Conservation (phyloP, 2,113 vertebrate genomes). For the Nesogale talazaci region DNA sequence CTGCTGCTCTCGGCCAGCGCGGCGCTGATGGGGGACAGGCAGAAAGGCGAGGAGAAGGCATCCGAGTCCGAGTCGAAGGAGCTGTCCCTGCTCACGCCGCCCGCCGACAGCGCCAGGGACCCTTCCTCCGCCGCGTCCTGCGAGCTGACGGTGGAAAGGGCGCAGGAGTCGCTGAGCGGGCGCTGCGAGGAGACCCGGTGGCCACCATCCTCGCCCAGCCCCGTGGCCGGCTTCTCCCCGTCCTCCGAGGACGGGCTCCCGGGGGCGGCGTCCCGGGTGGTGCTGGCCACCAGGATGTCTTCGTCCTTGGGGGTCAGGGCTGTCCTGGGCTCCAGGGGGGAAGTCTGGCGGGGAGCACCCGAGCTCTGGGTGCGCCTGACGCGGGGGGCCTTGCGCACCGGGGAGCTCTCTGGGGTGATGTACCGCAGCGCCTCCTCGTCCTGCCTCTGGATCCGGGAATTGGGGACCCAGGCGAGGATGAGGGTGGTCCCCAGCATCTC, state of each 20-base stretch:
- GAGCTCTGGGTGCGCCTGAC: slow-evolving; percentile 78
- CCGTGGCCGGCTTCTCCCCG: slow-evolving; percentile 66
- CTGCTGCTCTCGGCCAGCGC: slow-evolving; percentile 92
- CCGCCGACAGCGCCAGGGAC: slow-evolving; percentile 92
- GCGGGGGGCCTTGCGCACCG: slow-evolving; percentile 91
- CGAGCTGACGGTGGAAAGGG: slow-evolving; percentile 75
- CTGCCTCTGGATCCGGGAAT: slow-evolving; percentile 96
- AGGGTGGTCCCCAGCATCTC: slow-evolving; percentile 94
- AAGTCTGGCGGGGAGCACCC: background rate
- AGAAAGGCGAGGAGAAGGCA: slow-evolving; percentile 97
- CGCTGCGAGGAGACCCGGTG: slow-evolving; percentile 80
- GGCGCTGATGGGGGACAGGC: slow-evolving; percentile 95
- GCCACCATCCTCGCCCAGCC: slow-evolving; percentile 24
- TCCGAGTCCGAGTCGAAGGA: slow-evolving; percentile 96
- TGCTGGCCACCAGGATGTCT: slow-evolving; percentile 72
- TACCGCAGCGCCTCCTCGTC: slow-evolving; percentile 97
- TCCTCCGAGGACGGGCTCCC: slow-evolving; percentile 57
- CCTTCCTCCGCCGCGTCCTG: slow-evolving; percentile 88
- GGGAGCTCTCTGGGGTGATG: slow-evolving; percentile 96
- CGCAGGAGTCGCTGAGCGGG: slow-evolving; percentile 84
- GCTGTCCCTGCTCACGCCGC: slow-evolving; percentile 95
- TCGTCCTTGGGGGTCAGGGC: slow-evolving; percentile 55
- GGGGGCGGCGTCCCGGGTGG: background rate
- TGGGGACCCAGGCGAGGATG: slow-evolving; percentile 98
- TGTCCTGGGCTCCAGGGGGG: slow-evolving; percentile 69